These are phyloP conservation scores for Schizaphis graminum DNA, from an alignment of 2,888 invertebrate species.

Conservation along the genomic window DNA sequence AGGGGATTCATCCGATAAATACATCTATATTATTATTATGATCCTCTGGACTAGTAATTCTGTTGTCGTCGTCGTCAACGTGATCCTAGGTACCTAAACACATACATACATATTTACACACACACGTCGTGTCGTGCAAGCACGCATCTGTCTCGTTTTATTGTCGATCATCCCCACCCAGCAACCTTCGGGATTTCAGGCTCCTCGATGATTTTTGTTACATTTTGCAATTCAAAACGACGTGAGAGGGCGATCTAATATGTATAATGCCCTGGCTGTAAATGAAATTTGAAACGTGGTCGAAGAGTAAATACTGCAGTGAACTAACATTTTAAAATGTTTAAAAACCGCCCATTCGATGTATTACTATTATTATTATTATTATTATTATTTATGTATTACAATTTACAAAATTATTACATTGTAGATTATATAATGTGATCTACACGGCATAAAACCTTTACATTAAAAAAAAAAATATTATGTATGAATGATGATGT, in stretches of 20 bases:
- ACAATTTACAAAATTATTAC: background rate
- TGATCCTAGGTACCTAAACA: background rate
- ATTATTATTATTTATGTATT: background rate
- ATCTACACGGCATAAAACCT: background rate
- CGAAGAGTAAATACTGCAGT: background rate
- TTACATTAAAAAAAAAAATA: background rate
- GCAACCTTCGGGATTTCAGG: background rate
- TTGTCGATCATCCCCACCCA: background rate
- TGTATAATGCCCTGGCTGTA: background rate
- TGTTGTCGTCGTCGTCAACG: background rate
- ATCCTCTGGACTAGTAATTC: background rate
- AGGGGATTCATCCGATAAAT: background rate
- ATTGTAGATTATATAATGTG: background rate
- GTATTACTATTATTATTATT: background rate
- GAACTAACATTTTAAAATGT: background rate
- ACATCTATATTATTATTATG: background rate
- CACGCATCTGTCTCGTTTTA: constrained; percentile 15
- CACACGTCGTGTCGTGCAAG: background rate
- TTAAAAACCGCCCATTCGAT: background rate
- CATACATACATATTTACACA: background rate
- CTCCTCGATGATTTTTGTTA: background rate
- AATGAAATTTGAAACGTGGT: background rate
- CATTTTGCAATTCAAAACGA: background rate
- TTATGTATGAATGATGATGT: background rate
- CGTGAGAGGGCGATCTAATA: background rate